phyloP scores from a whole-genome alignment of 2,113 vertebrate genomes.

The Vulpes ferrilata region DNA sequence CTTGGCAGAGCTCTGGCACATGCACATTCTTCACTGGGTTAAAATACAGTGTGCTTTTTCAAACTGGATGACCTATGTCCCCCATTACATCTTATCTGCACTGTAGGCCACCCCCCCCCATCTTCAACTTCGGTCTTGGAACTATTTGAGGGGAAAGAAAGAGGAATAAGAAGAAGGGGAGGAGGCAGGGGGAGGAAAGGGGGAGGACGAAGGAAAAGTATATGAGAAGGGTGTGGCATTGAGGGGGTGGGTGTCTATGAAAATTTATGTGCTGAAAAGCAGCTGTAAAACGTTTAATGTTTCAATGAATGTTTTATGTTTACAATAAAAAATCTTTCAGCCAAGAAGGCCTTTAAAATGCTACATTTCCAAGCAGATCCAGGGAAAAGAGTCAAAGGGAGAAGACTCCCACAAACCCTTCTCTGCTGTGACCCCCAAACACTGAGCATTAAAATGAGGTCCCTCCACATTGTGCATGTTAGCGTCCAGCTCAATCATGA shows the following conservation, averaged over 20 bases:
- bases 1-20: constrained; percentile 67
- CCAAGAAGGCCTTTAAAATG: constrained; percentile 88
- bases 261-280: constrained; percentile 89
- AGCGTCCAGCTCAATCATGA: not conserved
- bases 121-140: constrained; percentile 47
- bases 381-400: constrained; percentile 73
- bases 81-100: not conserved
- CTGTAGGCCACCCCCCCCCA: not conserved
- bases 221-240: constrained; percentile 54
- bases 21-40: not conserved
- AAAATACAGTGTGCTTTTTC: constrained; percentile 48
- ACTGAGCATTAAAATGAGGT: constrained; percentile 29
- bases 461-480: not conserved
- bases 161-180: not conserved
- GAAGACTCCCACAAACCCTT: constrained; percentile 10
- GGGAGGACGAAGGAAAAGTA: constrained; percentile 68
- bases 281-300: constrained; percentile 90
- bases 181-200: not conserved
- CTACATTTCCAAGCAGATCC: constrained; percentile 84
- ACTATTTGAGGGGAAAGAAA: not conserved
- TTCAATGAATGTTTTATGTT: constrained; percentile 91
- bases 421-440: not conserved
- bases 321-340: constrained; percentile 88
- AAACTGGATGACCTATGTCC: constrained; percentile 3
- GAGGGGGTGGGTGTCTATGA: constrained; percentile 80